Conservation (phyloP, 2,797 vertebrate species). For the Acanthornis magna region DNA sequence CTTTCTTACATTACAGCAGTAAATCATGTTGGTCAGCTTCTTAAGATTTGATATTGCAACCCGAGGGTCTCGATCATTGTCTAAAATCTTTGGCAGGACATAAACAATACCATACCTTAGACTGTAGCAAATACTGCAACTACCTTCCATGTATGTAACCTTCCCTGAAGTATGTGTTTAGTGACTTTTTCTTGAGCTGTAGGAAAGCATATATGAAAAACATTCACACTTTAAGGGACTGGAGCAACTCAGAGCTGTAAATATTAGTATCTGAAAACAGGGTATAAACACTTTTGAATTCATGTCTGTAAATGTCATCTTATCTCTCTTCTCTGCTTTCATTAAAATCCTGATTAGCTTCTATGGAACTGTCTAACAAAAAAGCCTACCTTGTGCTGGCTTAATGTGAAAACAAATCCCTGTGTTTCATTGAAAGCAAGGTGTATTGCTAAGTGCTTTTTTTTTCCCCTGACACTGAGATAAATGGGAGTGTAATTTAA, state of each 20-base stretch:
- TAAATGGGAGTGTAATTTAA: not conserved
- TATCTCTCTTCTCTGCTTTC: not conserved
- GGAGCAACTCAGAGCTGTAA: not conserved
- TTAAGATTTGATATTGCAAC: not conserved
- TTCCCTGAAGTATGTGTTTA: not conserved
- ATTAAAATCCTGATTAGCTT: not conserved
- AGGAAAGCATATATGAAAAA: not conserved
- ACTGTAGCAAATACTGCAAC: not conserved
- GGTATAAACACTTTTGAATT: not conserved
- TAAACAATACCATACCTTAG: not conserved
- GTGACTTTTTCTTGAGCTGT: not conserved
- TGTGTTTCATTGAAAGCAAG: not conserved
- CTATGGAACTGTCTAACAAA: not conserved
- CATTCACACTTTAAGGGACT: not conserved
- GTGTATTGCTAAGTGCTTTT: not conserved
- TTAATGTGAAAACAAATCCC: not conserved
- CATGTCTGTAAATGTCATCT: not conserved
- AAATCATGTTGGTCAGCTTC: not conserved
- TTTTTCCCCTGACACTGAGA: rapidly evolving
- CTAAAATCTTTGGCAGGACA: not conserved
- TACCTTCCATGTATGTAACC: not conserved
- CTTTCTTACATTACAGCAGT: not conserved
- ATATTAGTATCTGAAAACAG: not conserved
- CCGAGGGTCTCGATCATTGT: not conserved
- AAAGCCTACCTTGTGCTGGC: not conserved